Evolutionary conservation across 1,140 invertebrate species (phyloP), one percentile per base, ranked within the genome.

Genomic region (Drosophila saltans): DNA sequence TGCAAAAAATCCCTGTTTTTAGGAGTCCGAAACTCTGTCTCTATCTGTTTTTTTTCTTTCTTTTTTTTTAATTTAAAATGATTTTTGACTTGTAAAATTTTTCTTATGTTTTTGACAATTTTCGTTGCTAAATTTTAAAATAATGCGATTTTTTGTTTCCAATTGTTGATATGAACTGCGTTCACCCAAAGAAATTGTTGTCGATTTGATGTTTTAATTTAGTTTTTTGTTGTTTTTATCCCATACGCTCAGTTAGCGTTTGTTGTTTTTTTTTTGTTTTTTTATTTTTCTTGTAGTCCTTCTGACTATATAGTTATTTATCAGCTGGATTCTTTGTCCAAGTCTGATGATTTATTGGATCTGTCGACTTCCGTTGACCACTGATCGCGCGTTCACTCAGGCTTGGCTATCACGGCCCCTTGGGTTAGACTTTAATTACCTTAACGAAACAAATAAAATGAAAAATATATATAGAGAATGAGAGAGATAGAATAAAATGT

Each of bases 321-420:
- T 60, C 66, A 76, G 75, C 59, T 43, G 39, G 57, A 69, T 63
- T 2, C 64, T 58, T 66, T 71, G 61, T 69, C 45, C 65, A 55
- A 65, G 61, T 55, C 75, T 66, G 78, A 72, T 67, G 30, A 43
- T 86, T 55, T 58, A 58, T 66, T 65, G 16, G 57, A 48, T 78
- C 33, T 40, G 66, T 75, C 64, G 75, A 88, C 69, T 82, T 79
- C 55, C 69, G 41, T 68, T 68, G 59, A 72, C 45, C 45, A 69
- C 56, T 78, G 62, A 81, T 48, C 52, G 71, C 65, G 75, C 66
- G 59, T 79, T 80, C 60, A 76, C 64, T 80, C 65, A 74, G 83
- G 80, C 76, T 88, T 88, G 84, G 80, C 80, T 83, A 67, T 69
- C 61, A 55, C 69, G 72, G 83, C 82, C 84, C 45, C 8, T 52